Conservation (phyloP, 2,888 invertebrate genomes). For the Lysandra bellargus region DNA sequence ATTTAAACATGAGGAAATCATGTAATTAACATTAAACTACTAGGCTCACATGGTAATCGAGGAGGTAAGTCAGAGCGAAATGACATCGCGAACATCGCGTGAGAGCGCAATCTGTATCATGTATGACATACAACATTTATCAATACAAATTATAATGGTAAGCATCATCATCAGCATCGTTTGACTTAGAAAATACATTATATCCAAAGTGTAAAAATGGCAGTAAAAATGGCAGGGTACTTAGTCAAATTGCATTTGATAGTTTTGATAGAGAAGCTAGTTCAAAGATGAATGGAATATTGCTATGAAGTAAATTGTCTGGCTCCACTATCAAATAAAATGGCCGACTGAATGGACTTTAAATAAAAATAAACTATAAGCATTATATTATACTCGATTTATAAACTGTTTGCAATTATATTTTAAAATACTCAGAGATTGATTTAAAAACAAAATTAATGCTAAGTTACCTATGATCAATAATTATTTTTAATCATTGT, state of each 20-base stretch:
- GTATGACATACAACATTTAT: constrained; percentile 10
- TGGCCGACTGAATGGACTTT: too few species aligned
- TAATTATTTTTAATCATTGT: too few species aligned
- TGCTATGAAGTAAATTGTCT: too few species aligned
- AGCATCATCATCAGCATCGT: background rate
- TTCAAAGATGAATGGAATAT: background rate
- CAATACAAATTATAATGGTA: constrained; percentile 23
- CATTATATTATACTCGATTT: too few species aligned
- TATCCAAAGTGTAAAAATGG: background rate
- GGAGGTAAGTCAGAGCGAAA: background rate
- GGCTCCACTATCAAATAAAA: too few species aligned
- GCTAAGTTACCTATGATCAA: too few species aligned
- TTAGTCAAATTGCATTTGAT: background rate
- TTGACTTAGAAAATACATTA: background rate
- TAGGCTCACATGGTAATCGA: background rate
- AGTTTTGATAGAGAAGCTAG: background rate
- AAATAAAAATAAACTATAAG: too few species aligned
- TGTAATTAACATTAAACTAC: background rate
- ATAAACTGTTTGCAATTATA: too few species aligned
- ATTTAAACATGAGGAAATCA: background rate
- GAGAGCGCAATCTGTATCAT: constrained; percentile 4
- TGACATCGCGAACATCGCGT: constrained; percentile 16
- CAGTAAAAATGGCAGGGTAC: background rate
- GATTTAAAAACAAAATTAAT: too few species aligned
- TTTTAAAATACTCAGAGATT: too few species aligned